phyloP scores from a whole-genome alignment of 2,113 vertebrate species.

The Ailurus styani region DNA sequence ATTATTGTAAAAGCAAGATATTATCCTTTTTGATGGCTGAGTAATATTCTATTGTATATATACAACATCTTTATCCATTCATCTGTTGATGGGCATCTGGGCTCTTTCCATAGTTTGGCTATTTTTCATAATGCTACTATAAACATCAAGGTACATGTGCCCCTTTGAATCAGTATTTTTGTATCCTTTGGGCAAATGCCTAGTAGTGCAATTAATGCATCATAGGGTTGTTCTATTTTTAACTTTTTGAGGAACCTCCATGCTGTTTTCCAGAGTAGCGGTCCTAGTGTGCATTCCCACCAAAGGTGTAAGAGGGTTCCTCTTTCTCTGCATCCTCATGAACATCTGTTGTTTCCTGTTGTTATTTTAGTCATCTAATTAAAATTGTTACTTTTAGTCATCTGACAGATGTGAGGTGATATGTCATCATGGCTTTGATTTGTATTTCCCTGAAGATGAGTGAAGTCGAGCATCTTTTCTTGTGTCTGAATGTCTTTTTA shows the following conservation, averaged over 20 bases:
- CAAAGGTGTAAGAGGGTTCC: too few relatives aligned
- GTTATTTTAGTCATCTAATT: too few relatives aligned
- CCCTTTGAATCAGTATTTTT: background rate
- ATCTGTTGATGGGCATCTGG: background rate
- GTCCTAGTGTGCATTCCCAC: too few relatives aligned
- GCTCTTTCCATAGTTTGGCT: background rate
- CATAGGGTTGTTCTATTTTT: too few relatives aligned
- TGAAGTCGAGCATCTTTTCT: background rate
- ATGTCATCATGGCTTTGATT: background rate
- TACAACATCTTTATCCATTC: background rate
- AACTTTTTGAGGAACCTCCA: too few relatives aligned
- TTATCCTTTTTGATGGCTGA: background rate
- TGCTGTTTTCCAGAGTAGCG: too few relatives aligned
- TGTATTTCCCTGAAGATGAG: background rate
- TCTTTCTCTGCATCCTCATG: too few relatives aligned
- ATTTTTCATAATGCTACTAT: background rate
- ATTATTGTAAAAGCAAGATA: background rate
- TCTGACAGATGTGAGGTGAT: too few relatives aligned
- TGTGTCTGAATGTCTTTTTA: background rate
- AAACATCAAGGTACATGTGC: background rate
- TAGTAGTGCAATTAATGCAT: too few relatives aligned
- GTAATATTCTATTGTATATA: background rate
- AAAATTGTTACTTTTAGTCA: too few relatives aligned
- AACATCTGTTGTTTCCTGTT: too few relatives aligned
- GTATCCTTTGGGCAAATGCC: background rate